Conservation (phyloP, 2,113 vertebrate species). For the Pelvicachromis taeniatus region DNA sequence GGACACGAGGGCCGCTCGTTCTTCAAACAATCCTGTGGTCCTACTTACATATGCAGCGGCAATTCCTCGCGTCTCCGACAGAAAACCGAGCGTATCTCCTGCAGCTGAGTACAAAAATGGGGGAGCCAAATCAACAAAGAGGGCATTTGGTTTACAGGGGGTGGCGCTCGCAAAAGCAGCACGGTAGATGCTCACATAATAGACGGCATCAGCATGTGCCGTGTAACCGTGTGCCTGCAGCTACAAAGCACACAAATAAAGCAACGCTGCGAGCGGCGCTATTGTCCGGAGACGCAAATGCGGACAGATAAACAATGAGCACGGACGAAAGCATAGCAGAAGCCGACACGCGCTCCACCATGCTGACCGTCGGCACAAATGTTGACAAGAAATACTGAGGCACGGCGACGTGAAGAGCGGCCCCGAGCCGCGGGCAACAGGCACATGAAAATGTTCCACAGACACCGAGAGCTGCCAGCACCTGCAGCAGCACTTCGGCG, state of each 20-base stretch:
- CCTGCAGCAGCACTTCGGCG: neutral
- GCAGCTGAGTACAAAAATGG: neutral
- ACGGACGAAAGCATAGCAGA: neutral
- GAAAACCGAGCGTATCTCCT: neutral
- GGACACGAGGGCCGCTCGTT: neutral
- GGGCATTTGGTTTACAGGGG: neutral
- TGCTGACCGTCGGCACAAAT: neutral
- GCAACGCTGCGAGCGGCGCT: neutral
- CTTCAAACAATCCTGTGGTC: constrained; percentile 6
- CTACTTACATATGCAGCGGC: neutral
- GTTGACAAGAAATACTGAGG: neutral
- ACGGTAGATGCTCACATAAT: neutral
- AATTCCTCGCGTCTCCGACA: neutral
- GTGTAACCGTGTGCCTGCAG: neutral
- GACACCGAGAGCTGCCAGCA: neutral
- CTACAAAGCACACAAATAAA: neutral
- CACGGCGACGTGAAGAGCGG: neutral
- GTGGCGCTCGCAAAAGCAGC: neutral
- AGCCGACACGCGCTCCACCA: neutral
- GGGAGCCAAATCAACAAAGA: neutral
- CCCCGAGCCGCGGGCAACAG: neutral
- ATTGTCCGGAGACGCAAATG: neutral
- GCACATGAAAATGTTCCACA: neutral
- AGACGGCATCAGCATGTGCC: neutral
- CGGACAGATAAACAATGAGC: neutral